Base-by-base conservation (phyloP, 2,113 vertebrate species). In the Dipodomys merriami region DNA sequence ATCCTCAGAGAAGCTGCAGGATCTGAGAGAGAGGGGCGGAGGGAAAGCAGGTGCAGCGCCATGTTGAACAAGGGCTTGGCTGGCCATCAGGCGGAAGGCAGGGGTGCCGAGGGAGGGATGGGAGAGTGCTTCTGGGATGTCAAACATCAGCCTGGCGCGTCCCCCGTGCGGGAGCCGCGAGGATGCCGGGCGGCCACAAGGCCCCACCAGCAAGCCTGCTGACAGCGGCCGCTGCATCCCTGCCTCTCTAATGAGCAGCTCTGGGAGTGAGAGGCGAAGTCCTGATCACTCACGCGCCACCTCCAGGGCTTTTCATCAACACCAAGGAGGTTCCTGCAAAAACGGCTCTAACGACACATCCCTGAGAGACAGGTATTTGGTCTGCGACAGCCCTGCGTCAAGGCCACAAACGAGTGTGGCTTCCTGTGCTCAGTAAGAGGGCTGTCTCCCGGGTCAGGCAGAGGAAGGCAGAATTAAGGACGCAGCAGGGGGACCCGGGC, bases 311-410 rank as follows among this genome's bases (percentile, higher is more conserved):
- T 91, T 77, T 39, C 74, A 84, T 77, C 81, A 85, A 49, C 25
- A 7, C 95, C 77, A 39, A 90, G 91, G 86, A 74, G 93, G 88
- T 96, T 94, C 81, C 69, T 76, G 83, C 1, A 22, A 91, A 89
- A 57, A 3, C 22, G 33, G 44, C 29, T 62, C 85, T 95, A 62
- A 78, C 79, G 82, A 64, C 7, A 12, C 72, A 44, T 44, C 57
- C 44, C 84, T 62, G 73, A 79, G 83, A 92, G 3, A 60, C 19
- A 73, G 62, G 60, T 20, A 13, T 68, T 72, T 27, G 57, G 29
- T 33, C 49, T 76, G 19, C 73, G 23, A 77, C 77, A 53, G 89
- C 71, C 18, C 29, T 30, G 64, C 0, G 0, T 6, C 0, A 1
- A 49, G 35, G 86, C 84, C 30, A 0, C 49, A 64, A 94, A 82